Evolutionary conservation across 2,797 vertebrate genomes (phyloP).

Genomic region (Nothura maculosa): DNA sequence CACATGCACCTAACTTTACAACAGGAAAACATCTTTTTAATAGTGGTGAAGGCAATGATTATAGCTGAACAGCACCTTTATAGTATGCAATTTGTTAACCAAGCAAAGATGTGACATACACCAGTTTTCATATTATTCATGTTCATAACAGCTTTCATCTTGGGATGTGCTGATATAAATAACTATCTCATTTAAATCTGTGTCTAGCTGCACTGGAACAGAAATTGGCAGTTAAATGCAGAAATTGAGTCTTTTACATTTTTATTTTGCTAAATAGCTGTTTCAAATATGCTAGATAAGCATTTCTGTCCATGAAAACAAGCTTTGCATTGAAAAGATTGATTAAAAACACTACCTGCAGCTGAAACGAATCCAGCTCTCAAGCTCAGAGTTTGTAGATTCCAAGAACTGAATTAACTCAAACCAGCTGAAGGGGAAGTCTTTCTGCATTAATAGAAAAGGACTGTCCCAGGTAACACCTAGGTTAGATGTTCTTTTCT

Average conservation of each 20-base stretch:
- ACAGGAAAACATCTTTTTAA: neutral
- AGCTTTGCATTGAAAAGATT: neutral
- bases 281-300: neutral
- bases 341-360: neutral
- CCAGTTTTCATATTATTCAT: neutral
- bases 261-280: neutral
- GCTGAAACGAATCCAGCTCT: neutral
- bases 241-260: neutral
- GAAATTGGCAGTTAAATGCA: neutral
- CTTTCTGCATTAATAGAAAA: neutral
- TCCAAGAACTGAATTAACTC: neutral
- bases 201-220: neutral
- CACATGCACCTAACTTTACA: neutral
- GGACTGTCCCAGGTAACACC: neutral
- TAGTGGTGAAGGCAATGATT: accelerated
- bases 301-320: neutral
- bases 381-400: neutral
- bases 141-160: neutral
- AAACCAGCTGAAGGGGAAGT: neutral
- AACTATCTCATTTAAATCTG: neutral
- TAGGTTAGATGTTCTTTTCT: neutral
- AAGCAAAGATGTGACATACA: neutral
- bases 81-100: accelerated
- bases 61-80: neutral
- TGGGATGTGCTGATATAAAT: neutral